phyloP scores from a whole-genome alignment of 2,888 invertebrate genomes.

The Lochmaea crataegi region DNA sequence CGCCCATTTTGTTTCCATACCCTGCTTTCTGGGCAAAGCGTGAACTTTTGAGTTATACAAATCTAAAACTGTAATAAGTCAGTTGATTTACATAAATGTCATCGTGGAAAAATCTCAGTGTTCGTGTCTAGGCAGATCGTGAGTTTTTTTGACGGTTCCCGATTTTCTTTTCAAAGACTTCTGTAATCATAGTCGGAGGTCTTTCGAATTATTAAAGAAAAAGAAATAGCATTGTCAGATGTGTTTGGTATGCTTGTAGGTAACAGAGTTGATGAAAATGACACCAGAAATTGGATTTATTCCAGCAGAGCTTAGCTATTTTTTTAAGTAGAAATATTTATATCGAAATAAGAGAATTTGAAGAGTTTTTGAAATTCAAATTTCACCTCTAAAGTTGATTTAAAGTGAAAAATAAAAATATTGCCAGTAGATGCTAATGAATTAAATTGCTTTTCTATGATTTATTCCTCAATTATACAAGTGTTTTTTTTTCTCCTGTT shows the following conservation, averaged over 20 bases:
- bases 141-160: constrained; percentile 25
- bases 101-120: constrained; percentile 45
- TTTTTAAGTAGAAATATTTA: too few relatives aligned
- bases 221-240: background rate
- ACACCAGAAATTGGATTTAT: too few relatives aligned
- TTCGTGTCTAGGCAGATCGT: constrained; percentile 44
- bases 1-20: constrained; percentile 19
- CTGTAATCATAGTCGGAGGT: constrained; percentile 40
- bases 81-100: constrained; percentile 55
- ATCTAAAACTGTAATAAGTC: constrained; percentile 54
- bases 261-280: background rate
- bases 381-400: too few relatives aligned
- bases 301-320: too few relatives aligned
- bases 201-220: background rate
- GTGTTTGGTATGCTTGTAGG: background rate
- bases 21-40: constrained; percentile 37
- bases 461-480: too few relatives aligned
- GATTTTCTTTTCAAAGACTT: constrained; percentile 39
- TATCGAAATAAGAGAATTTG: too few relatives aligned
- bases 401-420: too few relatives aligned
- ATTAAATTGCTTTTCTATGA: too few relatives aligned
- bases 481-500: too few relatives aligned
- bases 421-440: too few relatives aligned
- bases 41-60: constrained; percentile 47
- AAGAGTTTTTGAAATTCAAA: too few relatives aligned